A percentile compares a stretch with the other conserved stretches of the same genome.
phyloP scores from a whole-genome alignment of 2,797 vertebrate genomes.

The Urosaurus nigricauda region DNA sequence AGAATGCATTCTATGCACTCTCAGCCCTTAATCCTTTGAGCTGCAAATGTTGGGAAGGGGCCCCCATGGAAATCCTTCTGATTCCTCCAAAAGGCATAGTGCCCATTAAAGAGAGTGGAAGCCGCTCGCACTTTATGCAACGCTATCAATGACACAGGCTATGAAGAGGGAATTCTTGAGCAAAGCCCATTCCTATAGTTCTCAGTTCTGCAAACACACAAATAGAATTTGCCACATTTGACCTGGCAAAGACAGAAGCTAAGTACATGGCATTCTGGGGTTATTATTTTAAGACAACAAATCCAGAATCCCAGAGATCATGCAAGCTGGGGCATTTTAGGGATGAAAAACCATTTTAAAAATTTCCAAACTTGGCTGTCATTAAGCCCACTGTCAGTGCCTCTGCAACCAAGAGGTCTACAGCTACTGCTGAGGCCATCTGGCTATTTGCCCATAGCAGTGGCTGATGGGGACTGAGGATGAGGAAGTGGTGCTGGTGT shows the following conservation, averaged over 20 bases:
- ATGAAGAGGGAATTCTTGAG: background rate
- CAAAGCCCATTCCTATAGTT: no score
- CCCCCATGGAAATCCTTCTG: background rate
- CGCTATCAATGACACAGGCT: background rate
- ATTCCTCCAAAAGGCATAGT: conserved; percentile 45
- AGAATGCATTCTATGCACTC: conserved; percentile 48
- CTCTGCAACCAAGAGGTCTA: background rate
- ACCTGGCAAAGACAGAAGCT: background rate
- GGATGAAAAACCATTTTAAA: no score
- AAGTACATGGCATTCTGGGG: background rate
- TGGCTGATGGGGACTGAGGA: no score
- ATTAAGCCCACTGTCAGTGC: background rate
- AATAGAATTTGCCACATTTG: background rate
- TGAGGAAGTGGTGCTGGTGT: no score
- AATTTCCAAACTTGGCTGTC: background rate
- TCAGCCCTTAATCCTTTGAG: conserved; percentile 66
- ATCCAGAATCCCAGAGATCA: no score
- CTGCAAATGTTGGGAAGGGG: background rate
- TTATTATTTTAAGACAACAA: no score
- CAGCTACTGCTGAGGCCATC: background rate
- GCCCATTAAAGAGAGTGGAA: conserved; percentile 49
- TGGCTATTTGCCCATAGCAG: background rate
- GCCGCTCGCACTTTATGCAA: conserved; percentile 9
- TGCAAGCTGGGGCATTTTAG: no score
- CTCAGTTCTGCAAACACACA: background rate